These are phyloP conservation scores for Cheilosia pagana DNA, from an alignment of 2,888 invertebrate genomes.

Conservation along the genomic window DNA sequence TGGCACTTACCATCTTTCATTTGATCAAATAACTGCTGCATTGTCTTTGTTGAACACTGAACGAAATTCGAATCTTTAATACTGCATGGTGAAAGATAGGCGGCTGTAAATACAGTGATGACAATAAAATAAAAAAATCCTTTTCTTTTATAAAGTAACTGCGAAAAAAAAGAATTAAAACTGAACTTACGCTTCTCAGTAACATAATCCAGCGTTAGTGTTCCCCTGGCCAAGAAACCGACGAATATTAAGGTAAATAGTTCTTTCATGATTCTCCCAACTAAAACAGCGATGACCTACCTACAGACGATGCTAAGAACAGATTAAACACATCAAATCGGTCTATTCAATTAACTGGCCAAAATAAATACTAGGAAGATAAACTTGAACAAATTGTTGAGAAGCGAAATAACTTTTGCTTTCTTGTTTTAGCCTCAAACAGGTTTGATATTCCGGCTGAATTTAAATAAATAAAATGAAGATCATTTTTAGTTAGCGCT, in stretches of 20 bases:
- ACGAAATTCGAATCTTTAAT: slow-evolving; percentile 59
- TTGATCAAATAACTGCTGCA: slow-evolving; percentile 74
- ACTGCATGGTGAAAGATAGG: slow-evolving; percentile 70
- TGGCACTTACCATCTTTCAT: slow-evolving; percentile 65
- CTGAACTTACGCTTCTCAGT: slow-evolving; percentile 74
- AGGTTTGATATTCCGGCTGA: too few relatives aligned
- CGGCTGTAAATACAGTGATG: slow-evolving; percentile 53
- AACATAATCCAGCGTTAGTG: slow-evolving; percentile 53
- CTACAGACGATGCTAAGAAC: too few relatives aligned
- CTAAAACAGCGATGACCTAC: too few relatives aligned
- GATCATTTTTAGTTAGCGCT: too few relatives aligned
- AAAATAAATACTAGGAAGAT: too few relatives aligned
- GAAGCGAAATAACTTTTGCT: too few relatives aligned
- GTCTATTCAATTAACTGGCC: too few relatives aligned
- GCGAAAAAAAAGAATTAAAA: too few relatives aligned
- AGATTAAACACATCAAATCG: too few relatives aligned
- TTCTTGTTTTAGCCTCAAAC: too few relatives aligned
- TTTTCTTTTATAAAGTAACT: neutral
- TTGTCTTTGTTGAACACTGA: slow-evolving; percentile 61
- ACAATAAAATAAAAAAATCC: neutral
- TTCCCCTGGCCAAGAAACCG: neutral
- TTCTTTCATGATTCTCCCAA: slow-evolving; percentile 18
- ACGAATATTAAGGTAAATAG: neutral
- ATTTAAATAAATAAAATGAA: too few relatives aligned
- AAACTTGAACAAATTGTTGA: too few relatives aligned